phyloP scores from a whole-genome alignment of 2,113 vertebrate species.

The Hydrochoerus hydrochaeris region DNA sequence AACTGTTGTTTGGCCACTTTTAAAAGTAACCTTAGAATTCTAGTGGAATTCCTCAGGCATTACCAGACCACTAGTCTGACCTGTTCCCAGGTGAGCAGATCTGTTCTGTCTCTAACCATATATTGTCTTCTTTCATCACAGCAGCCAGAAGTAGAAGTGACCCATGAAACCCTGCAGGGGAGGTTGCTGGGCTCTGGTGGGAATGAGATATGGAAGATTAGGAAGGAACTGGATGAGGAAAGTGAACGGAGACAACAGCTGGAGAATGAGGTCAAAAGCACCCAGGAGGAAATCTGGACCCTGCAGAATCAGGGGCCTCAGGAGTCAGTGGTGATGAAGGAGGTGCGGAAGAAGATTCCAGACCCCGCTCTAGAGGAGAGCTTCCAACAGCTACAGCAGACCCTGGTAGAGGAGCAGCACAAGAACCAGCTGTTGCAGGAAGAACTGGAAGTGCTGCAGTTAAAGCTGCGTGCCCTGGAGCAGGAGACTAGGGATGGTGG shows the following conservation, averaged over 20 bases:
- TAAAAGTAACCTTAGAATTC: background rate
- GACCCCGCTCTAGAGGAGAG: constrained; percentile 95
- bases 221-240: constrained; percentile 94
- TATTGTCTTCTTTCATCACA: constrained; percentile 69
- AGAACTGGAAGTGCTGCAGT: constrained; percentile 90
- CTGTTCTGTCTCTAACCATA: background rate
- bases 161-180: constrained; percentile 83
- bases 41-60: background rate
- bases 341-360: constrained; percentile 94
- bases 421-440: constrained; percentile 91
- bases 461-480: constrained; percentile 89
- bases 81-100: background rate
- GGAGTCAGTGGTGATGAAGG: constrained; percentile 93
- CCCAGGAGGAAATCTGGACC: constrained; percentile 92
- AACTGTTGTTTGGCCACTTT: background rate
- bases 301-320: constrained; percentile 94
- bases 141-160: constrained; percentile 90
- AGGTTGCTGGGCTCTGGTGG: constrained; percentile 77
- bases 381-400: constrained; percentile 91
- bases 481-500: constrained; percentile 92
- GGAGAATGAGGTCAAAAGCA: constrained; percentile 91
- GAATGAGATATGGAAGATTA: constrained; percentile 93
- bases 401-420: constrained; percentile 92
- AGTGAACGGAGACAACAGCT: constrained; percentile 92
- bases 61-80: background rate